phyloP scores from a whole-genome alignment of 1,140 invertebrate species.

The Sminthurides bifidus region DNA sequence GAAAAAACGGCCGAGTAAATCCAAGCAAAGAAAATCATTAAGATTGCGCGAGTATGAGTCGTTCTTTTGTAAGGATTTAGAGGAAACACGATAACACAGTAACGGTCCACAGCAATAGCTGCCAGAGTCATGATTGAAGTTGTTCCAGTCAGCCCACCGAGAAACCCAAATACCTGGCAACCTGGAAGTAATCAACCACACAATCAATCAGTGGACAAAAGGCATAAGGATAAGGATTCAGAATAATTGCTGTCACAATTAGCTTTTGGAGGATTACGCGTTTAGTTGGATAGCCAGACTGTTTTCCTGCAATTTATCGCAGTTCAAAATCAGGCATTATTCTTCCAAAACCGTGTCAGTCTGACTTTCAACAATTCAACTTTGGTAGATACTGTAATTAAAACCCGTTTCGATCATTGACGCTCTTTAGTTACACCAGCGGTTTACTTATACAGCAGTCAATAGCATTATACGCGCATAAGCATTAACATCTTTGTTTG shows the following conservation, averaged over 20 bases:
- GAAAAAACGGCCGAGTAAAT: constrained; percentile 55
- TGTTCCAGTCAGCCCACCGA: constrained; percentile 57
- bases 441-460: too few relatives aligned
- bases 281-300: too few relatives aligned
- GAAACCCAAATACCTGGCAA: constrained; percentile 55
- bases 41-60: constrained; percentile 46
- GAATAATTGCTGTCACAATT: not conserved
- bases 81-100: constrained; percentile 55
- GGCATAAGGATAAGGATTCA: not conserved
- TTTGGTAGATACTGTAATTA: too few relatives aligned
- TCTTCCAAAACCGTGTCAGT: too few relatives aligned
- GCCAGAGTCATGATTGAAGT: constrained; percentile 57
- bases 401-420: too few relatives aligned
- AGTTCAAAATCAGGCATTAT: too few relatives aligned
- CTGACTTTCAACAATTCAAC: too few relatives aligned
- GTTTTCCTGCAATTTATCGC: too few relatives aligned
- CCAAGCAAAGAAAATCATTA: constrained; percentile 55
- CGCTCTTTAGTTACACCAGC: too few relatives aligned
- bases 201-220: too few relatives aligned
- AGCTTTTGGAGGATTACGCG: not conserved
- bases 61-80: constrained; percentile 48
- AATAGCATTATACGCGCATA: too few relatives aligned
- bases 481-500: too few relatives aligned
- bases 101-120: constrained; percentile 57
- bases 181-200: constrained; percentile 40